Evolutionary conservation across 64 coral and sea anemone species (phyloP).

Genomic region (Pocillopora verrucosa): DNA sequence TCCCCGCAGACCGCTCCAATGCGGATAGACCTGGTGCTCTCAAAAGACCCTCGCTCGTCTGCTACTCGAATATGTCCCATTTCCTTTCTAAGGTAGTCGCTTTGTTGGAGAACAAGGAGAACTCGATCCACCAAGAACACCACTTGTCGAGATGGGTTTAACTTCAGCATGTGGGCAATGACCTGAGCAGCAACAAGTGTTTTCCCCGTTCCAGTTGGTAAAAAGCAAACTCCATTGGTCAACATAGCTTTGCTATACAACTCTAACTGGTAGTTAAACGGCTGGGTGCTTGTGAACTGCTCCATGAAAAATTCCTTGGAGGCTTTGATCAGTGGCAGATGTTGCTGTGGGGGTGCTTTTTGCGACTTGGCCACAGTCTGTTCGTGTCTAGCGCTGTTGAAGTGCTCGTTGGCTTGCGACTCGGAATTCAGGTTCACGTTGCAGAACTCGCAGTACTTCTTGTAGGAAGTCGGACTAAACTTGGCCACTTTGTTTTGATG

Average conservation of each 20-base stretch:
- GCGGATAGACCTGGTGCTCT: conserved; percentile 65
- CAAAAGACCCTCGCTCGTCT: conserved; percentile 29
- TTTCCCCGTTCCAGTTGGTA: conserved; percentile 92
- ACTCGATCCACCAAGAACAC: conserved; percentile 88
- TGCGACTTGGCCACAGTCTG: conserved; percentile 93
- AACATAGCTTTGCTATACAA: conserved; percentile 81
- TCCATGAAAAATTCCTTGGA: not conserved
- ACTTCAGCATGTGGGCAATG: conserved; percentile 68
- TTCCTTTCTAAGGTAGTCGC: conserved; percentile 78
- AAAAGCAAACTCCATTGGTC: conserved; percentile 79
- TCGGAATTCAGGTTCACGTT: conserved; percentile 89
- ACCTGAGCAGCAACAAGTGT: conserved; percentile 76
- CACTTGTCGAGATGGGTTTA: conserved; percentile 87
- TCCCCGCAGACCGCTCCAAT: conserved; percentile 93
- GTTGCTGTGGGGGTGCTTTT: conserved; percentile 72
- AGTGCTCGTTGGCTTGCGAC: conserved; percentile 87
- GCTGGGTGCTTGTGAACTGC: conserved; percentile 49
- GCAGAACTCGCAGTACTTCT: conserved; percentile 49
- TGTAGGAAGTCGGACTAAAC: conserved; percentile 34
- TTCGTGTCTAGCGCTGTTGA: conserved; percentile 80
- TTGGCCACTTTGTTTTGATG: conserved; percentile 66
- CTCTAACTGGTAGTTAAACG: conserved; percentile 76
- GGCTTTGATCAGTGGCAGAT: conserved; percentile 36
- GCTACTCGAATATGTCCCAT: conserved; percentile 56
- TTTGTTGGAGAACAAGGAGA: conserved; percentile 83